Evolutionary conservation across 1,140 invertebrate genomes (phyloP).

Genomic region (Charaxes varanes): DNA sequence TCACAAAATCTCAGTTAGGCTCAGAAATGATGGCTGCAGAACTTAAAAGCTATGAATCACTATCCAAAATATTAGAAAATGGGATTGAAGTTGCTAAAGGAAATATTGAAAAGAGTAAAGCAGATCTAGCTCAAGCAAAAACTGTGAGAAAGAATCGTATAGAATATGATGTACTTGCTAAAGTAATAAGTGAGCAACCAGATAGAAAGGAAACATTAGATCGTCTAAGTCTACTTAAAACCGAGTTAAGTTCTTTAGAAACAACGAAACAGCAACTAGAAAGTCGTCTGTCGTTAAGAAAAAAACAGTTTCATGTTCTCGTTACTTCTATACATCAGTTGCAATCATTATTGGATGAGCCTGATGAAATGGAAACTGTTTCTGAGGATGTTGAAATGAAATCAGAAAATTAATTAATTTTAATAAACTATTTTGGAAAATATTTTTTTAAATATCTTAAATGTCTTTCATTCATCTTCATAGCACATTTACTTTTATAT

Average conservation of each 20-base stretch:
- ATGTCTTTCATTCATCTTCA: too few relatives aligned
- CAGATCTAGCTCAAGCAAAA: slow-evolving; percentile 86
- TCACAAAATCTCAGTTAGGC: slow-evolving; percentile 87
- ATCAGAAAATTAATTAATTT: slow-evolving; percentile 18
- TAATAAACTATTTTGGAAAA: slow-evolving; percentile 5
- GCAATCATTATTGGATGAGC: slow-evolving; percentile 82
- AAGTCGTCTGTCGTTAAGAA: slow-evolving; percentile 84
- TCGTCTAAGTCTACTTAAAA: slow-evolving; percentile 82
- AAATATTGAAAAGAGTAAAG: slow-evolving; percentile 84
- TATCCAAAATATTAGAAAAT: slow-evolving; percentile 84
- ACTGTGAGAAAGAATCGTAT: slow-evolving; percentile 90
- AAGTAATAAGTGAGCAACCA: slow-evolving; percentile 92
- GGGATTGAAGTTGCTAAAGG: slow-evolving; percentile 84
- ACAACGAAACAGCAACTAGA: slow-evolving; percentile 83
- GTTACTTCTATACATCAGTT: slow-evolving; percentile 87
- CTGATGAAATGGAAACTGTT: slow-evolving; percentile 77
- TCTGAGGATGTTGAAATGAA: slow-evolving; percentile 74
- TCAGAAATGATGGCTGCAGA: slow-evolving; percentile 89
- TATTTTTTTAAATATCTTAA: neutral
- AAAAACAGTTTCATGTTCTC: slow-evolving; percentile 93
- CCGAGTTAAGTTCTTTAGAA: slow-evolving; percentile 81
- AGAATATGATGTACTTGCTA: slow-evolving; percentile 94
- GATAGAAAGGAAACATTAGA: slow-evolving; percentile 89
- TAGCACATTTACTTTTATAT: too few relatives aligned
- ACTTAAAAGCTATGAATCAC: slow-evolving; percentile 86